Percentiles rank a stretch among this genome's conserved stretches.
These are phyloP conservation scores for Oligia strigilis DNA, from an alignment of 2,888 invertebrate species.

Conservation along the genomic window DNA sequence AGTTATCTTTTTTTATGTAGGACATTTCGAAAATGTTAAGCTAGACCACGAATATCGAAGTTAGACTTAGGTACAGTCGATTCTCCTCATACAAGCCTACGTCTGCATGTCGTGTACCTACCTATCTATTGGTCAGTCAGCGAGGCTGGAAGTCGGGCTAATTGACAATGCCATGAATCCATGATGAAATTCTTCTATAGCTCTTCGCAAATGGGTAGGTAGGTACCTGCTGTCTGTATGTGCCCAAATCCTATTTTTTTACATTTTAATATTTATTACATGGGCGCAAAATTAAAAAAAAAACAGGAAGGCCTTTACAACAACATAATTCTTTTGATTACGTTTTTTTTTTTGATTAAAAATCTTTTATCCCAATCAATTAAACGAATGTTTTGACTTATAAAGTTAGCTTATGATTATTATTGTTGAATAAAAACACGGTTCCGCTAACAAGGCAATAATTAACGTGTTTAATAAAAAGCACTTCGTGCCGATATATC, in stretches of 20 bases:
- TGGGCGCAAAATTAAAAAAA: neutral
- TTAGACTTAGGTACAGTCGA: no score
- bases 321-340: neutral
- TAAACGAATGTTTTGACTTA: conserved; percentile 49
- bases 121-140: neutral
- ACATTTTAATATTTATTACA: neutral
- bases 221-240: neutral
- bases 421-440: conserved; percentile 41
- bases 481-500: neutral
- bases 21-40: no score
- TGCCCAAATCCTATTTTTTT: neutral
- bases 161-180: neutral
- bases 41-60: no score
- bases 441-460: conserved; percentile 41
- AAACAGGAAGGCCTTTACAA: neutral
- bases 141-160: neutral
- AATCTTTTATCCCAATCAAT: conserved; percentile 19
- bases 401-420: neutral
- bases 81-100: no score
- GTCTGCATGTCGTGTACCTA: neutral
- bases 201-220: neutral
- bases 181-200: neutral
- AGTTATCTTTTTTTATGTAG: no score
- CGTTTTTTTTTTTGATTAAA: conserved; percentile 11
- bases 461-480: conserved; percentile 36